Conservation (phyloP, 2,113 vertebrate genomes). For the Ailurus styani region DNA sequence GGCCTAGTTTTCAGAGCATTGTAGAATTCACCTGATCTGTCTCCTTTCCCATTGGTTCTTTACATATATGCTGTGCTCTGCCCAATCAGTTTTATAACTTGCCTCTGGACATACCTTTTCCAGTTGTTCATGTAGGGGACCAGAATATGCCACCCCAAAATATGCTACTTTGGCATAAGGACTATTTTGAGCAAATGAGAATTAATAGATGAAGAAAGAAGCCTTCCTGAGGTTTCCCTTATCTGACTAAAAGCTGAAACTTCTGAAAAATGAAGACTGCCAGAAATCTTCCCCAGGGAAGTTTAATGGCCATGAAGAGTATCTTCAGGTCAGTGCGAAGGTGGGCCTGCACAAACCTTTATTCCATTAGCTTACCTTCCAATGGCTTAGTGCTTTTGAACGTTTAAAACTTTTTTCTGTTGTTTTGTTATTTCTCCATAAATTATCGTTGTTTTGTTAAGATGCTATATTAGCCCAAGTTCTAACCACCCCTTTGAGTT, state of each 20-base stretch:
- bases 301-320: not conserved
- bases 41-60: not conserved
- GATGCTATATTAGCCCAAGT: not conserved
- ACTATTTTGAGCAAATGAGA: not conserved
- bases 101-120: not conserved
- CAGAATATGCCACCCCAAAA: too few relatives aligned
- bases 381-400: not conserved
- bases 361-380: not conserved
- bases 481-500: not conserved
- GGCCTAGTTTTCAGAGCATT: not conserved
- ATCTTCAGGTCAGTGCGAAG: not conserved
- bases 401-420: not conserved
- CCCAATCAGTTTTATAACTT: conserved; percentile 12
- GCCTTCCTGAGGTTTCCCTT: not conserved
- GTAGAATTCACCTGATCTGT: not conserved
- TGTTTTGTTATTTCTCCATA: not conserved
- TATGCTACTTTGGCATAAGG: not conserved
- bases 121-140: not conserved
- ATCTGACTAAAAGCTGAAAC: not conserved
- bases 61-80: not conserved
- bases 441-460: not conserved
- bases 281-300: not conserved
- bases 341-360: not conserved
- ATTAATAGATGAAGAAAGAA: not conserved
- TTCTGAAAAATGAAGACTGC: not conserved